These are phyloP conservation scores for Henricia sp. DNA, from an alignment of 53 echinoderm and acorn worm species.

Conservation along the genomic window DNA sequence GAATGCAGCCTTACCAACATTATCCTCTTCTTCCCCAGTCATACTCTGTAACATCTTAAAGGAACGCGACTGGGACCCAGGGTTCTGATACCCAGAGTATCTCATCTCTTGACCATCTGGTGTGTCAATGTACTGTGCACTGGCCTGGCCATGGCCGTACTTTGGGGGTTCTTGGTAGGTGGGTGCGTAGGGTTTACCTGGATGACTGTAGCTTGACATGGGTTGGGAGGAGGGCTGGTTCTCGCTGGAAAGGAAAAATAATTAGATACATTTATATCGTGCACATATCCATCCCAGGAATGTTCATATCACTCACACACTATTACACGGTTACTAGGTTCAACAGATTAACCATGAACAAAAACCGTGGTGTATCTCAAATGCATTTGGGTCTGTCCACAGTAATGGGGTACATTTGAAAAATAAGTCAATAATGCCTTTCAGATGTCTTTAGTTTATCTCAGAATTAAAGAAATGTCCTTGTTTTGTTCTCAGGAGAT, in stretches of 20 bases:
- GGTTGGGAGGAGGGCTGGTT: constrained; percentile 24
- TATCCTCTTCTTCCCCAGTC: constrained; percentile 60
- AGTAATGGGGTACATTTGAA: no score
- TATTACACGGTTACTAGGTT: background rate
- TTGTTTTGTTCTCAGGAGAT: no score
- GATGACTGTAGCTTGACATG: background rate
- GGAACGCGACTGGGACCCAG: constrained; percentile 80
- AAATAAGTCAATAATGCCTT: no score
- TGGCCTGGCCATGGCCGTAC: constrained; percentile 46
- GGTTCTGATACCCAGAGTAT: constrained; percentile 70
- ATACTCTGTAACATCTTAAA: constrained; percentile 88
- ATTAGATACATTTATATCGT: no score
- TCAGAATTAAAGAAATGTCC: no score
- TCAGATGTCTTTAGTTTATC: no score
- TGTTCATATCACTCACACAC: background rate
- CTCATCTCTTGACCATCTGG: constrained; percentile 63
- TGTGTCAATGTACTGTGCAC: constrained; percentile 57
- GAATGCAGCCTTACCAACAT: constrained; percentile 32
- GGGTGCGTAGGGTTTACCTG: constrained; percentile 36
- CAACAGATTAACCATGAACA: no score
- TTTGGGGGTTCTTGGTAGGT: constrained; percentile 66
- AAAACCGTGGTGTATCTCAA: background rate
- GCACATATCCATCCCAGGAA: no score
- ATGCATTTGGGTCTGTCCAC: no score
- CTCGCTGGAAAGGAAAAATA: constrained; percentile 24